These are phyloP conservation scores for Zaprionus ornatus DNA, from an alignment of 1,140 invertebrate genomes.

Conservation along the genomic window DNA sequence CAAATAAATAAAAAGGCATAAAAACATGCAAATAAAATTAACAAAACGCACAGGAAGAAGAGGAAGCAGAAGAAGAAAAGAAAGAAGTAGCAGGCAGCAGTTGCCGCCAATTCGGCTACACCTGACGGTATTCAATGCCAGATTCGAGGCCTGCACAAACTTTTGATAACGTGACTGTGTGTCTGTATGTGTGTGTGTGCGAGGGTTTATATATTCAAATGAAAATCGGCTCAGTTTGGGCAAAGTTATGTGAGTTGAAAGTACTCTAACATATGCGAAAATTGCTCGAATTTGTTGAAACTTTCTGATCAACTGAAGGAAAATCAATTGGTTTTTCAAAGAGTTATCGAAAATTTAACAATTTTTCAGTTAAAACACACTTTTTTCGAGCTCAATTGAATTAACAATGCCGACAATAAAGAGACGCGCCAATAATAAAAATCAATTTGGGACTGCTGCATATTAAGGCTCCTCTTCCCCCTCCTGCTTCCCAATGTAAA, in stretches of 20 bases:
- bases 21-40: constrained; percentile 80
- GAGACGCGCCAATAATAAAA: constrained; percentile 44
- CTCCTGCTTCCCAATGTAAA: constrained; percentile 38
- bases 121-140: constrained; percentile 14
- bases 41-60: constrained; percentile 43
- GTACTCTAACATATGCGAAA: neutral
- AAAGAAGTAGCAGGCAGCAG: neutral
- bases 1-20: constrained; percentile 75
- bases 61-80: neutral
- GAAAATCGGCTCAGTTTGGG: neutral
- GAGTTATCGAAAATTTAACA: neutral
- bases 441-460: constrained; percentile 53
- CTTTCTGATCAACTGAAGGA: neutral
- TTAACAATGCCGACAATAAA: constrained; percentile 48
- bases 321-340: neutral
- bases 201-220: neutral
- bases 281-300: neutral
- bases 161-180: constrained; percentile 20
- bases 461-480: constrained; percentile 30
- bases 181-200: neutral
- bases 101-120: constrained; percentile 27
- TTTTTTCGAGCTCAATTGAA: constrained; percentile 30
- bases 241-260: neutral
- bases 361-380: neutral
- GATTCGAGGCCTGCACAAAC: constrained; percentile 29